These are phyloP conservation scores for Tolmerus cingulatus DNA, from an alignment of 2,888 invertebrate genomes.

Conservation along the genomic window DNA sequence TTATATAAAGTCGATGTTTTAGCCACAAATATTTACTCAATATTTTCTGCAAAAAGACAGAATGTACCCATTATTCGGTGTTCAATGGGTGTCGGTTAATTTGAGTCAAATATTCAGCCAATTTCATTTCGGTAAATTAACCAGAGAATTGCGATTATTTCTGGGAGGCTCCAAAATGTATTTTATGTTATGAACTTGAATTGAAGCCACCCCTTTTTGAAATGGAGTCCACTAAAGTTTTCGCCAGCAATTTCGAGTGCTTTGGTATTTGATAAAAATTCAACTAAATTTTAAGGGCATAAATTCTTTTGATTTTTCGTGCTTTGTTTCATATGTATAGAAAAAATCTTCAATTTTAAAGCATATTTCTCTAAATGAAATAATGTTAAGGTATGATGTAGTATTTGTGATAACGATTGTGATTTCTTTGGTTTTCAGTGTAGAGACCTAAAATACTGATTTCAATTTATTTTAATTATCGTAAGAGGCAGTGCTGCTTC, in stretches of 20 bases:
- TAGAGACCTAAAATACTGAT: no score
- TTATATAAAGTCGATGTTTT: not conserved
- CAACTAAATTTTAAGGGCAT: no score
- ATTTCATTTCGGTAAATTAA: not conserved
- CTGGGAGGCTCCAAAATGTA: not conserved
- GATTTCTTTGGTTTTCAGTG: no score
- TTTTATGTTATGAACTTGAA: not conserved
- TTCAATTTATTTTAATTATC: no score
- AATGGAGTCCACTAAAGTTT: not conserved
- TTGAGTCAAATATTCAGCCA: not conserved
- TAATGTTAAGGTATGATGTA: no score
- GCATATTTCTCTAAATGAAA: no score
- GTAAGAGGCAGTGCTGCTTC: no score
- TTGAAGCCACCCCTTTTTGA: not conserved
- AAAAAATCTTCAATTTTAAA: no score
- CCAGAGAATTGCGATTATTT: not conserved
- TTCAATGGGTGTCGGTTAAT: constrained; percentile 20
- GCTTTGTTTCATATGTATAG: no score
- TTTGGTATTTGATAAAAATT: no score
- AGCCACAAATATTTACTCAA: constrained; percentile 17
- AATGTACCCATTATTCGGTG: not conserved
- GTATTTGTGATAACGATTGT: no score
- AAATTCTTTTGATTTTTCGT: no score
- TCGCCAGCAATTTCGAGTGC: not conserved
- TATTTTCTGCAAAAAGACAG: not conserved